phyloP scores from a whole-genome alignment of 1,140 invertebrate species.

The Chironomus striatipennis region DNA sequence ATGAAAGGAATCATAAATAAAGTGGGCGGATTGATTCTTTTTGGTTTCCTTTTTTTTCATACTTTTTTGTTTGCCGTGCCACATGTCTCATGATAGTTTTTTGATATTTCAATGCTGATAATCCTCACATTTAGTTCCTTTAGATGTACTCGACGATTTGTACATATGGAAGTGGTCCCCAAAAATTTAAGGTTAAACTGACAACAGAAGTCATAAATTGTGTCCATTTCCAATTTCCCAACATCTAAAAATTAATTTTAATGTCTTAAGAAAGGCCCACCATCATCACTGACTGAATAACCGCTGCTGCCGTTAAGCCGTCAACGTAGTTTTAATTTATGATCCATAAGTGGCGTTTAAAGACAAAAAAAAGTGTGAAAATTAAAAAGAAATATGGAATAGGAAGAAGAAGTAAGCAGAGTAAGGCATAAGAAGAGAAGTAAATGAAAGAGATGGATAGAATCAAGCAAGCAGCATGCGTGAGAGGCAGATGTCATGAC shows the following conservation, averaged over 20 bases:
- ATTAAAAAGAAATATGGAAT: not conserved
- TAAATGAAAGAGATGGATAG: not conserved
- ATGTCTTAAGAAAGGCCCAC: not conserved
- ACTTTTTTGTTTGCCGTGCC: not conserved
- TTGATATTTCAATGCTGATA: slow-evolving; percentile 9
- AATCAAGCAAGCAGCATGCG: not conserved
- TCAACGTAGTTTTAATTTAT: not conserved
- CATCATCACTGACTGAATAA: not conserved
- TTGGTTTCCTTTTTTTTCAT: not conserved
- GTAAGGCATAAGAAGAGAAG: not conserved
- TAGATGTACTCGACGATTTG: not conserved
- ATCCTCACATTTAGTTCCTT: not conserved
- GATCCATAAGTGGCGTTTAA: slow-evolving; percentile 7
- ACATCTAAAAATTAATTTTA: not conserved
- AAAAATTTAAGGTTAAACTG: not conserved
- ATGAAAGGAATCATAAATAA: not conserved
- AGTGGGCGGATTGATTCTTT: slow-evolving; percentile 5
- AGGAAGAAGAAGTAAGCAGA: not conserved
- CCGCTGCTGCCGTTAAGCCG: not conserved
- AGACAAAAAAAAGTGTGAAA: slow-evolving; percentile 3
- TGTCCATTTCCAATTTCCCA: not conserved
- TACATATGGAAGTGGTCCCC: not conserved
- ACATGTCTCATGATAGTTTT: not conserved
- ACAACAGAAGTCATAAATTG: not conserved
- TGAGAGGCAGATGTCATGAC: not conserved